Percentiles rank a stretch among this genome's conserved stretches.
Conservation (phyloP, 2,113 vertebrate species). For the Holacanthus passer region DNA sequence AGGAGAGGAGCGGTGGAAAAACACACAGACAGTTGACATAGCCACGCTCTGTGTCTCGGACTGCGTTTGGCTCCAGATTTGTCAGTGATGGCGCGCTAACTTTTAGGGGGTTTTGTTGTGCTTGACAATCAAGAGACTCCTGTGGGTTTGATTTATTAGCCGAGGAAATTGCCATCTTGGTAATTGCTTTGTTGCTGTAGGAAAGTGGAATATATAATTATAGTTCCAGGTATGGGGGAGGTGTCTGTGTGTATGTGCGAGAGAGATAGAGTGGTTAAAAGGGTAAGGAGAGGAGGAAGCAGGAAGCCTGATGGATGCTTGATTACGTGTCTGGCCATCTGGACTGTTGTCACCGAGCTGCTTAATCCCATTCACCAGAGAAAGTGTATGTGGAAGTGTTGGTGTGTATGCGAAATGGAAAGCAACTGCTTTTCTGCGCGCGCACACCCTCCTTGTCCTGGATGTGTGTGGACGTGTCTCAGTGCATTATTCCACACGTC, state of each 20-base stretch:
- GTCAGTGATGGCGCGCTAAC: constrained; percentile 30
- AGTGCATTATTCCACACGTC: constrained; percentile 49
- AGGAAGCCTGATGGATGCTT: constrained; percentile 75
- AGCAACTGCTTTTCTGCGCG: constrained; percentile 47
- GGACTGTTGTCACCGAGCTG: constrained; percentile 77
- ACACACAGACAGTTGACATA: constrained; percentile 64
- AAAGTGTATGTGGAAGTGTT: constrained; percentile 43
- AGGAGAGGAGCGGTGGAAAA: constrained; percentile 56
- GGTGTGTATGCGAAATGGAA: constrained; percentile 36
- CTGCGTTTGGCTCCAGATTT: constrained; percentile 41
- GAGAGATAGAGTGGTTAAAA: constrained; percentile 65
- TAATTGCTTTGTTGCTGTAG: constrained; percentile 56
- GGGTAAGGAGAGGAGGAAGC: constrained; percentile 71
- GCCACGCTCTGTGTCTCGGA: constrained; percentile 52
- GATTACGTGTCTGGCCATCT: constrained; percentile 83
- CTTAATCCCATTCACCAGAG: constrained; percentile 77
- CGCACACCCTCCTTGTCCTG: constrained; percentile 32
- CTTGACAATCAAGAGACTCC: constrained; percentile 41
- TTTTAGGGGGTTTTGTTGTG: constrained; percentile 44
- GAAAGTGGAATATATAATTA: constrained; percentile 69
- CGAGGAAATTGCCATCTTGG: constrained; percentile 50
- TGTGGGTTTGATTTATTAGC: constrained; percentile 63
- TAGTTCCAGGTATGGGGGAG: constrained; percentile 70
- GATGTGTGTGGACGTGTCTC: constrained; percentile 14
- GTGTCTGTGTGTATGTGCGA: constrained; percentile 66